Percentiles rank a stretch among this genome's conserved stretches.
Conservation (phyloP, 2,888 invertebrate species). For the Urechis unicinctus region DNA sequence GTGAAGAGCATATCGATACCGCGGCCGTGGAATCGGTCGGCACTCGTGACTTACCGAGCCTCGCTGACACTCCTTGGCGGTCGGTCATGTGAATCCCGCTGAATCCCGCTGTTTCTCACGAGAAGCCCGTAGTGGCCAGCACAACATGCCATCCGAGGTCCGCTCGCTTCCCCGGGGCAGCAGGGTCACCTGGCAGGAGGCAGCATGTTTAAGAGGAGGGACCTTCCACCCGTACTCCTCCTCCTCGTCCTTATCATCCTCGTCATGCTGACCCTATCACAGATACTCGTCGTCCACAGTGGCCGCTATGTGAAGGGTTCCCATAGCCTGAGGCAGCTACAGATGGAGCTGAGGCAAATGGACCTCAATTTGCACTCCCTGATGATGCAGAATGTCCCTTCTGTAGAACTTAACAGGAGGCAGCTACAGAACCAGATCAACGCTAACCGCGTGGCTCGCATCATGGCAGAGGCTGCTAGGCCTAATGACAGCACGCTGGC, state of each 20-base stretch:
- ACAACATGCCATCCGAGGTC: too few relatives aligned
- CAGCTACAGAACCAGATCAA: constrained; percentile 21
- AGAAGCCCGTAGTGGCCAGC: too few relatives aligned
- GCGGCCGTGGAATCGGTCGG: too few relatives aligned
- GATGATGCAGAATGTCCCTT: constrained; percentile 22
- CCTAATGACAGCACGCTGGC: not conserved
- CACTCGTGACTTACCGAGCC: too few relatives aligned
- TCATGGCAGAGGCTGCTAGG: constrained; percentile 15
- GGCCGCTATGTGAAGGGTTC: constrained; percentile 18
- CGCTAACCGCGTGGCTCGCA: constrained; percentile 14
- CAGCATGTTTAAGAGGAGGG: constrained; percentile 21
- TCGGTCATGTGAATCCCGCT: too few relatives aligned
- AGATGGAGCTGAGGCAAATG: constrained; percentile 22
- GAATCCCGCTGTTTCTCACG: too few relatives aligned
- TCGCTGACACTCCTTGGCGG: too few relatives aligned
- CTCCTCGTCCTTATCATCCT: constrained; percentile 23
- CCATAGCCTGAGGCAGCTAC: constrained; percentile 19
- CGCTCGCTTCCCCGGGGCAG: too few relatives aligned
- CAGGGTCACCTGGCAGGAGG: not conserved
- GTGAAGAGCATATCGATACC: too few relatives aligned
- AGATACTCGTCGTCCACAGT: constrained; percentile 25
- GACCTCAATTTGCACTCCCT: constrained; percentile 22
- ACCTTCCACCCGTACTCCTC: constrained; percentile 23
- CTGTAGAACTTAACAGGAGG: constrained; percentile 20
- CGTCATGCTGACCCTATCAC: constrained; percentile 25